A percentile compares a stretch with the other conserved stretches of the same genome.
phyloP scores from a whole-genome alignment of 2,888 invertebrate genomes.

The Brassicogethes aeneus region DNA sequence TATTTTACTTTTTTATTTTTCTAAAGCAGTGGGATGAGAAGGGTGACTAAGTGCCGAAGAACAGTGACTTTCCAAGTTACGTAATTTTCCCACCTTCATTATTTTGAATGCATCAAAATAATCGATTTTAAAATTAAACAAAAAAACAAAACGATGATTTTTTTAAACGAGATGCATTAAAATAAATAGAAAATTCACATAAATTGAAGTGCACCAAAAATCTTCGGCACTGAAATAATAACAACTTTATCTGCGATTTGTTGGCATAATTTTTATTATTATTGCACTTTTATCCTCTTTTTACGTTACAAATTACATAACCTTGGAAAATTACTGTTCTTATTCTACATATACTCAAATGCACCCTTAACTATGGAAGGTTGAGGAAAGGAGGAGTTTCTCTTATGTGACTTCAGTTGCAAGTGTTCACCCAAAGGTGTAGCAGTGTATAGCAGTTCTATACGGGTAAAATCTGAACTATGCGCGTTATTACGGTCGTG shows the following conservation, averaged over 20 bases:
- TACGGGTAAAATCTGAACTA: too few relatives aligned
- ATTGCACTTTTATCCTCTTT: conserved; percentile 38
- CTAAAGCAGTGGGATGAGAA: too few relatives aligned
- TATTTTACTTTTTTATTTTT: too few relatives aligned
- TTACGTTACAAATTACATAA: conserved; percentile 29
- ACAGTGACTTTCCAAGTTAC: conserved; percentile 66
- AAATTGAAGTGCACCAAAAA: conserved; percentile 42
- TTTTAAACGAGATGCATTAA: conserved; percentile 29
- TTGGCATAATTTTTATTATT: conserved; percentile 35
- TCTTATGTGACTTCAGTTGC: too few relatives aligned
- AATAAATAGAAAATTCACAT: conserved; percentile 38
- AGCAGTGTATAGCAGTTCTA: too few relatives aligned
- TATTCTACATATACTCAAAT: too few relatives aligned
- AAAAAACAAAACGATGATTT: conserved; percentile 5
- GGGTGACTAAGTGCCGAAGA: conserved; percentile 71
- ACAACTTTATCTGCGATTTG: conserved; percentile 19
- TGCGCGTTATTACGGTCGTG: too few relatives aligned
- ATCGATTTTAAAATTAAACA: neutral
- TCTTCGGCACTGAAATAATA: conserved; percentile 41
- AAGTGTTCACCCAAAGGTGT: too few relatives aligned
- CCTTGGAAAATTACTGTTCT: conserved; percentile 46
- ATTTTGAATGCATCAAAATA: conserved; percentile 33
- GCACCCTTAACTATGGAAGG: too few relatives aligned
- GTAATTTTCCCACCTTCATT: conserved; percentile 37
- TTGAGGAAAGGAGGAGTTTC: too few relatives aligned